Base-by-base conservation (phyloP, 2,888 invertebrate genomes). In the Trissolcus japonicus region DNA sequence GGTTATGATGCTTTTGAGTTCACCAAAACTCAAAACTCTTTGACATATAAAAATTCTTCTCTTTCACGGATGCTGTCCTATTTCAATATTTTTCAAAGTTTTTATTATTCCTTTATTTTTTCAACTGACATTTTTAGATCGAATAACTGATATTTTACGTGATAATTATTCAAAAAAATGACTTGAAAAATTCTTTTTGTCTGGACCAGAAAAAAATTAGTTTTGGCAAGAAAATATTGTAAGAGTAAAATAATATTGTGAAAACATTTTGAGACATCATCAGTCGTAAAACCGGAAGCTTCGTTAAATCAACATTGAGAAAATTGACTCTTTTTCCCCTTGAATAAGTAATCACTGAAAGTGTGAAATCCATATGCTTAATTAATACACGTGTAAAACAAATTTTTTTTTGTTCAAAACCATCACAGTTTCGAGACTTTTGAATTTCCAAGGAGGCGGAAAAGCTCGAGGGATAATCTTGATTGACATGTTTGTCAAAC, bases 1-100 rank as follows among this genome's bases (percentile, higher is more conserved):
- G 80, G 80, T 82, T 82, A 83, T 76, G 66, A 76, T 67, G 57
- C 71, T 71, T 54, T 66, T 60, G 68, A 35, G 9, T 9, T 35
- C 35, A 62, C 13, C 67, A 17, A 25, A 67, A 19, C 61, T 19
- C n/a, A 62, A 62, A 67, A 55, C 51, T 62, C 67, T 53, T 53
- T 55, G 19, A 9, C 2, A 62, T n/a, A 25, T 53, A 67, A 62
- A 53, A 62, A 29, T 67, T 21, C 54, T 56, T 51, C 59, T 35
- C 46, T 60, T 60, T n/a, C 7, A 46, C 16, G 1, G 16, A 16
- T 35, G 2, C 35, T 11, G 4, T 11, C 2, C 1, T 35, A 9
- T 35, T 35, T 29, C 29, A 29, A 29, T 9, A 4, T 29, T 7
- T 35, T 7, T 4, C 6, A 25, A 25, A 6, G 4, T 25, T 25